Evolutionary conservation across 2,797 vertebrate genomes (phyloP), one percentile per base, ranked within the genome.

Genomic region (Chrosomus eos): DNA sequence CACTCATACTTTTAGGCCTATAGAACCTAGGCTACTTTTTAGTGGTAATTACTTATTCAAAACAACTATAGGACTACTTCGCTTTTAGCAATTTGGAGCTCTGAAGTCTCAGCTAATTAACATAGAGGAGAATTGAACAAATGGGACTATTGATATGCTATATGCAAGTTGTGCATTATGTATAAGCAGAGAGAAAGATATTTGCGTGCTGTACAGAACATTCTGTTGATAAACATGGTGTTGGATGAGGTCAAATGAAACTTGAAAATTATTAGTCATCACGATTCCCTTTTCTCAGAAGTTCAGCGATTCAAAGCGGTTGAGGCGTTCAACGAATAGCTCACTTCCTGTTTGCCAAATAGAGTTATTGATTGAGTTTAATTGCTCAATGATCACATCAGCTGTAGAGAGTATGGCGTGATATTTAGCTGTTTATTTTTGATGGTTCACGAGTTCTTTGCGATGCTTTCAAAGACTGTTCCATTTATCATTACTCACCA

Each of bases 331-430:
- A 78, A 66, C 74, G 40, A 33, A 58, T 76, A 68, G 76, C 81
- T 87, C 10, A 67, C 51, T 81, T 87, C 40, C 82, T 84, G 55
- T 60, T 87, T 74, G 43, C 33, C n/a, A 26, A 72, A 26, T 78
- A 36, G 13, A 76, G 23, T 31, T 72, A 89, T 70, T 43, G 76
- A 87, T 83, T 19, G 76, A 55, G 28, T 55, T 70, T 51, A 87
- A 84, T 72, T 77, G 74, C 81, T 40, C 10, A 64, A 4, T 62
- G 73, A 55, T 58, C 80, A 60, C 68, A 82, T 73, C 81, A 51
- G 71, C 38, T 51, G 60, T 11, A 7, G 38, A 62, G 28, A 21
- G 11, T 51, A 48, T 38, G 58, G 7, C 5, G 45, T 58, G 62
- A 58, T 68, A 43, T 83, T 77, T 68, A 77, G 26, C 5, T 62